Evolutionary conservation across 2,113 vertebrate species (phyloP).

Genomic region (Mixornis gularis): DNA sequence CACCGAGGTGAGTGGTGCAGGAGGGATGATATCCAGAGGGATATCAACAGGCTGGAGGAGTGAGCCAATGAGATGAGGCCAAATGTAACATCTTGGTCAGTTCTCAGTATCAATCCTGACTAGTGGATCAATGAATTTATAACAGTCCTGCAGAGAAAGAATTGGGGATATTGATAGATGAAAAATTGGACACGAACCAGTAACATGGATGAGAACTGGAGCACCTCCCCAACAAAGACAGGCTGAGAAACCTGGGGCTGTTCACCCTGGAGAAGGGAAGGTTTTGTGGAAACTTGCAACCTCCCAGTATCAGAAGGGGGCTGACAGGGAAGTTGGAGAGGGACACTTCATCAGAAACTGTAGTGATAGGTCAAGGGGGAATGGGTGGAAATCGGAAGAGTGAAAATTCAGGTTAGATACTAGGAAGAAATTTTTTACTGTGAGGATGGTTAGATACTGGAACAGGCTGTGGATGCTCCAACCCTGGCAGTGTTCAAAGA

Average conservation of each 20-base stretch:
- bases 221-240: background rate
- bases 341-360: background rate
- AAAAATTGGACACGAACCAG: background rate
- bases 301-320: background rate
- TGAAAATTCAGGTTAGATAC: background rate
- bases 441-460: background rate
- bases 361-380: background rate
- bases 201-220: background rate
- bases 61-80: too few species aligned
- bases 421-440: background rate
- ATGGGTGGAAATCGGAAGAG: background rate
- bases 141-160: background rate
- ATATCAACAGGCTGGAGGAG: background rate
- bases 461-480: background rate
- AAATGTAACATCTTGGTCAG: too few species aligned
- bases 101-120: background rate
- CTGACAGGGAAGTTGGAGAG: background rate
- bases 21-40: background rate
- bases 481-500: background rate
- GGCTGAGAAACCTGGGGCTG: background rate
- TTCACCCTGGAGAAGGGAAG: background rate
- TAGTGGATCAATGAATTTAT: background rate
- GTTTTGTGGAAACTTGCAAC: background rate
- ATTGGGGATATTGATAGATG: background rate
- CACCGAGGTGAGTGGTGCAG: fast-evolving